A percentile compares a stretch with the other conserved stretches of the same genome.
Conservation (phyloP, 2,113 vertebrate genomes). For the Sula dactylatra region DNA sequence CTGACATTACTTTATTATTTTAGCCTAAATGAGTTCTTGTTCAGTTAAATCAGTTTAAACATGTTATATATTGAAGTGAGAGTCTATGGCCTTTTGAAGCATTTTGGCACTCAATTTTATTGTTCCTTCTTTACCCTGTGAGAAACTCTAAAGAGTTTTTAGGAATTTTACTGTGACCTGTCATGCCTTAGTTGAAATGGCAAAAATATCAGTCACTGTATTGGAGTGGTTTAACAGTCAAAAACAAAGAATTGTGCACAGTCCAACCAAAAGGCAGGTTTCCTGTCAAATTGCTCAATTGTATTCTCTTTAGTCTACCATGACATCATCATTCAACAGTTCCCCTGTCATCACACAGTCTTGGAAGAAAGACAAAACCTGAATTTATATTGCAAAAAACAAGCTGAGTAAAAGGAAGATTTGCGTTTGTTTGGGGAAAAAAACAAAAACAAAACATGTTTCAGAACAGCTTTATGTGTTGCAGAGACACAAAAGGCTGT, state of each 20-base stretch:
- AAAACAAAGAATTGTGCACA: slow-evolving; percentile 1
- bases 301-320: slow-evolving; percentile 33
- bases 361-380: neutral
- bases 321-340: slow-evolving; percentile 35
- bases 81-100: neutral
- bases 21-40: neutral
- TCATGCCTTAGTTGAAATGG: neutral
- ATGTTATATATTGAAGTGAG: neutral
- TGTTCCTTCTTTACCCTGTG: neutral
- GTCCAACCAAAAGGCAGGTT: slow-evolving; percentile 34
- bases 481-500: neutral
- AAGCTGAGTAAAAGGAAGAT: neutral
- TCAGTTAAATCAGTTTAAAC: neutral
- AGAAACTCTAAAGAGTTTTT: neutral
- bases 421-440: neutral
- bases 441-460: neutral
- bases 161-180: neutral
- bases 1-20: neutral
- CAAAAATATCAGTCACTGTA: neutral
- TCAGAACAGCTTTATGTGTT: neutral
- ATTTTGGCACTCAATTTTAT: neutral
- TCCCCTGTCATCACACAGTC: slow-evolving; percentile 23
- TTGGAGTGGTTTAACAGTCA: neutral
- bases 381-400: neutral
- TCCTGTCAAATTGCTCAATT: slow-evolving; percentile 63